Evolutionary conservation across 2,888 invertebrate genomes (phyloP), one percentile per base, ranked within the genome.

Genomic region (Dastarcus helophoroides): DNA sequence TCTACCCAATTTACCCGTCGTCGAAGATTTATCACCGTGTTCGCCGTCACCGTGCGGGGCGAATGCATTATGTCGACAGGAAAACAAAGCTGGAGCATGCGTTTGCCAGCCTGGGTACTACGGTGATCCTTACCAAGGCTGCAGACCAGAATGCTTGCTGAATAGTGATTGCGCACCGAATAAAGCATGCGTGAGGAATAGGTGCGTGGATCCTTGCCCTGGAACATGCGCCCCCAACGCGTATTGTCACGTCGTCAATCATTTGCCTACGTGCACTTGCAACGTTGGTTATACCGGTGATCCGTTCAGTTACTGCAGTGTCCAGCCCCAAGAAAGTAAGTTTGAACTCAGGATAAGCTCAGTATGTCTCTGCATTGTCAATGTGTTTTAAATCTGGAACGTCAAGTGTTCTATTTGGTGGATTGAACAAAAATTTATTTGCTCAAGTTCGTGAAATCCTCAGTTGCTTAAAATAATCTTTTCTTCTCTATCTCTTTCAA

Each of bases 71-170:
- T 81, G 80, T 48, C 41, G 39, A 14, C 33, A 54, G 62, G 73
- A 16, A 63, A 68, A 54, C 76, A 80, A 51, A 33, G 39, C 31
- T 42, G 78, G 77, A 10, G 55, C 69, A 35, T 86, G 85, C 51
- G 70, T 71, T 9, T 86, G 86, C 50, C 52, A 76, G 31, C 61
- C 65, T 11, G 79, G 80, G 45, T 81, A 79, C 52, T 69, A 71
- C 33, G 85, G 85, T 22, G 79, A 84, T 62, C 82, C 84, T 10
- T 79, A 76, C 49, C 56, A 67, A 15, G 78, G 76, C 10, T 85
- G 84, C 50, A 72, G 79, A 40, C 85, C 84, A 2, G 84, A 85
- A 64, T 86, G 86, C 54, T 67, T 81, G 8, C 67, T 76, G 8
- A 85, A 78, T 54, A 72, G 71, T 29, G 84, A 85, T 41, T 85